A percentile compares a stretch with the other conserved stretches of the same genome.
phyloP scores from a whole-genome alignment of 2,113 vertebrate genomes.

The Microtus pennsylvanicus region DNA sequence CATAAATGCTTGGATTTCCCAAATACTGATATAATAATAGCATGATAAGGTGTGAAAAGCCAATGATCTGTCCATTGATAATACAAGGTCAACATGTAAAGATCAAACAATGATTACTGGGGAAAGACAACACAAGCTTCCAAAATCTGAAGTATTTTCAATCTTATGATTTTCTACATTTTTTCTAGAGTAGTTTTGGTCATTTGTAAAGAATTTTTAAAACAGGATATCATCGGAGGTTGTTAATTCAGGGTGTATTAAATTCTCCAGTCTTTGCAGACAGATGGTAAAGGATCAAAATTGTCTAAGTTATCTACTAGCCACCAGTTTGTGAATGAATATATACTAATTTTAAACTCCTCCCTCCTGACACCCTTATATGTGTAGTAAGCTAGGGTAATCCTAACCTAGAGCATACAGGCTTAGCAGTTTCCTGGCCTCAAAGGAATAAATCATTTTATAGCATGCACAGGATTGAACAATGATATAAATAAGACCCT shows the following conservation, averaged over 20 bases:
- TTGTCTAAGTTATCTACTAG: neutral
- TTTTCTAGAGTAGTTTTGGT: neutral
- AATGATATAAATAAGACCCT: constrained; percentile 23
- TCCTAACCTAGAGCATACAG: neutral
- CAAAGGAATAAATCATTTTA: constrained; percentile 39
- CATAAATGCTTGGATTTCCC: constrained; percentile 51
- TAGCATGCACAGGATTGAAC: constrained; percentile 43
- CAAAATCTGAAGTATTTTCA: constrained; percentile 36
- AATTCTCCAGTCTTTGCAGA: constrained; percentile 36
- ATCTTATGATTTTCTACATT: constrained; percentile 25
- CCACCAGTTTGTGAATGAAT: neutral
- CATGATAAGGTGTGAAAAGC: neutral
- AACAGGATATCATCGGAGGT: neutral
- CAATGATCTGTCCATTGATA: constrained; percentile 10
- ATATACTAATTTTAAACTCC: neutral
- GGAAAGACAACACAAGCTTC: constrained; percentile 38
- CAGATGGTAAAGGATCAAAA: constrained; percentile 4
- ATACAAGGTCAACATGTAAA: constrained; percentile 14
- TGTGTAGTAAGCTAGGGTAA: neutral
- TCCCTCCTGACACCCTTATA: neutral
- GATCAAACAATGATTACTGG: constrained; percentile 27
- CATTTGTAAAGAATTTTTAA: neutral
- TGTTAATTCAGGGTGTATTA: neutral
- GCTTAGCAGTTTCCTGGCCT: constrained; percentile 21
- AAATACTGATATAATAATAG: constrained; percentile 53